phyloP scores from a whole-genome alignment of 2,888 invertebrate species.

The Drosophila nr. medialis region DNA sequence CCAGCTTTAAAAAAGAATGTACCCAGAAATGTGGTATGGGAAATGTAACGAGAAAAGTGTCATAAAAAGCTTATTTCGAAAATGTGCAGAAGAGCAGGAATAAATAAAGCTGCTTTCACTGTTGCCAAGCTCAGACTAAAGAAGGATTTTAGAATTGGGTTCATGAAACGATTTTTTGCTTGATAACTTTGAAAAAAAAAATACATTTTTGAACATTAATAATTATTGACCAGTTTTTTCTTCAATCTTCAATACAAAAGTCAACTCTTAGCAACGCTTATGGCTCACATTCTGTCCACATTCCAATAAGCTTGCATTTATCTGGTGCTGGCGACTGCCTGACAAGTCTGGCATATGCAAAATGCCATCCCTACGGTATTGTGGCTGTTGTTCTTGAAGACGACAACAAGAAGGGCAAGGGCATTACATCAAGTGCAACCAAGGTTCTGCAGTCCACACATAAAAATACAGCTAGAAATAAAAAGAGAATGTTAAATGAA shows the following conservation, averaged over 20 bases:
- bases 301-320: conserved; percentile 26
- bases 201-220: rapidly evolving
- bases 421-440: conserved; percentile 61
- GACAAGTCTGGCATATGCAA: conserved; percentile 68
- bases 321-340: conserved; percentile 31
- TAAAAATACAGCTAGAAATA: conserved; percentile 11
- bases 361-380: conserved; percentile 53
- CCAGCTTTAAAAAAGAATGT: conserved; percentile 6
- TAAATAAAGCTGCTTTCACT: background rate
- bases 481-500: conserved; percentile 7
- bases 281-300: background rate
- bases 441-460: conserved; percentile 51
- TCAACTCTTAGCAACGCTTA: background rate
- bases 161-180: background rate
- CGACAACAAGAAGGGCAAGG: conserved; percentile 68
- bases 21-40: background rate
- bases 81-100: background rate
- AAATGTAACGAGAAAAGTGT: background rate
- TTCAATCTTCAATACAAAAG: background rate
- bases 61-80: background rate
- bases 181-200: background rate
- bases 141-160: background rate
- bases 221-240: background rate
- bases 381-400: conserved; percentile 23
- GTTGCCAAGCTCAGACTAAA: background rate